Percentiles rank a stretch among this genome's conserved stretches.
Conservation (phyloP, 2,113 vertebrate genomes). For the Ondatra zibethicus region DNA sequence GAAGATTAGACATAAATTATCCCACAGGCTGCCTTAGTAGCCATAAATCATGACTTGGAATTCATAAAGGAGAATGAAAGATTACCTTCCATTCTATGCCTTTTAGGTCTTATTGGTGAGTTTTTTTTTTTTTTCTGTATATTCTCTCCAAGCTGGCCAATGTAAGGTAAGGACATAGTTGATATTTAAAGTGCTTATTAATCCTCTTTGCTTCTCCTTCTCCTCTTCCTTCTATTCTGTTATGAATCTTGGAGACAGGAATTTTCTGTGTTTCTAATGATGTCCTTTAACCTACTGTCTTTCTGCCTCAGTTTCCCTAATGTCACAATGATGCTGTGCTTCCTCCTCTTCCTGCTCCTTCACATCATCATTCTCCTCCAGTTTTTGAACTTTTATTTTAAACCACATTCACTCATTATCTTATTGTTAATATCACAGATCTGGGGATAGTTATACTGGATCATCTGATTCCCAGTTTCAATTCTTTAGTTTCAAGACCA, state of each 20-base stretch:
- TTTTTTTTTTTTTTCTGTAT: not conserved
- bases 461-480: not conserved
- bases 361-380: not conserved
- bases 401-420: not conserved
- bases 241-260: not conserved
- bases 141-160: not conserved
- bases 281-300: not conserved
- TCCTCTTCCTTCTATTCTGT: not conserved
- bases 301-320: not conserved
- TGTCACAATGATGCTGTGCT: not conserved
- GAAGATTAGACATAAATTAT: not conserved
- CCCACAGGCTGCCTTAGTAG: not conserved
- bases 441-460: not conserved
- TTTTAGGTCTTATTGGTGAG: not conserved
- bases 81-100: not conserved
- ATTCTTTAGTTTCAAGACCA: not conserved
- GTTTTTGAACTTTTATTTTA: not conserved
- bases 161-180: not conserved
- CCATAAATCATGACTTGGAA: not conserved
- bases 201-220: not conserved
- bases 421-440: not conserved
- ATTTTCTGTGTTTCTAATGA: not conserved
- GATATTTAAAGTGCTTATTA: not conserved
- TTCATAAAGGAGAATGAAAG: conserved; percentile 11
- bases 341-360: not conserved